Evolutionary conservation across 2,113 vertebrate species (phyloP), one percentile per base, ranked within the genome.

Genomic region (Neotoma lepida): DNA sequence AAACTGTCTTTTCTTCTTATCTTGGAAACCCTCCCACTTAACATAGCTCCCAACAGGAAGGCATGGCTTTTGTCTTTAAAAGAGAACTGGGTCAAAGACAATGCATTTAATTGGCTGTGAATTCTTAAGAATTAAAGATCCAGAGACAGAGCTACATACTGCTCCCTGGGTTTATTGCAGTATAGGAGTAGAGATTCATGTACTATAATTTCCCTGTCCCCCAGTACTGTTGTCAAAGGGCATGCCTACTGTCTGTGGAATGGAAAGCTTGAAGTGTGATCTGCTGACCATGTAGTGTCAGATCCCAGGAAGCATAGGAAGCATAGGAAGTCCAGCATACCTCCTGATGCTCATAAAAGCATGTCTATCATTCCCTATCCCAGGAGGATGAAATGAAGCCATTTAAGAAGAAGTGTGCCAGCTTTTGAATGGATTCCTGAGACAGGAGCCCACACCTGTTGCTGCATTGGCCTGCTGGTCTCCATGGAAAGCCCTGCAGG

Each of bases 1-100:
- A 96, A 92, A 93, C n/a, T 30, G 54, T 91, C 91, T 89, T 96
- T 96, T 96, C 94, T 96, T 96, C 94, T 94, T 96, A 90, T 93
- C 89, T 96, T 95, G 54, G 94, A 93, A 97, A 91, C 84, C 85
- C 89, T 95, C 82, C 70, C 91, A 95, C 89, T 93, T 97, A 94
- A 95, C 80, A 94, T 64, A 93, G 85, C 87, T 93, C 56, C 74
- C 87, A 95, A 91, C 95, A 95, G 94, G 64, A 96, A 80, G 84
- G 54, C 91, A 93, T 35, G 61, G 84, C 78, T 96, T 94, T 80
- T 95, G 95, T 93, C 91, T 97, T 95, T 95, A 94, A 95, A 95
- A 95, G 77, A 89, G 95, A 95, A 94, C 39, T 81, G 78, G 84
- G 87, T 97, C 91, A 95, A 97, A 95, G 96, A 93, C 94, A 96